phyloP scores from a whole-genome alignment of 2,797 vertebrate genomes.

The Bufotes viridis region DNA sequence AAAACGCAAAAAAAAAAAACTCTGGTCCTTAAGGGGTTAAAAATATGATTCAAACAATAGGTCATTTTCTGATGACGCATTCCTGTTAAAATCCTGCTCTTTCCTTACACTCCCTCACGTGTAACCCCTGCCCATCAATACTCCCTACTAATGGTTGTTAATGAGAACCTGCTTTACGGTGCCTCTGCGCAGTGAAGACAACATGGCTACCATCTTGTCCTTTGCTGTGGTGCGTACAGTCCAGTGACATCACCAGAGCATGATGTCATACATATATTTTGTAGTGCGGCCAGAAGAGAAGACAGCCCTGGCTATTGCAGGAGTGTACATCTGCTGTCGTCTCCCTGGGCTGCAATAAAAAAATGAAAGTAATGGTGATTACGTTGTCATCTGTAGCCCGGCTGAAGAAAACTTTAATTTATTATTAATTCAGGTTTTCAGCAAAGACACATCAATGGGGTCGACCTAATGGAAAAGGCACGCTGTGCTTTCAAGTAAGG shows the following conservation, averaged over 20 bases:
- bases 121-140: too few relatives aligned
- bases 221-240: not conserved
- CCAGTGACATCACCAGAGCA: not conserved
- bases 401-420: conserved; percentile 10
- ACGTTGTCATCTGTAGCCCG: not conserved
- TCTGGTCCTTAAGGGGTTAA: too few relatives aligned
- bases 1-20: too few relatives aligned
- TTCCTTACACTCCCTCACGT: too few relatives aligned
- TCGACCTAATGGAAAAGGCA: not conserved
- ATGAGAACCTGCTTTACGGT: too few relatives aligned
- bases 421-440: not conserved
- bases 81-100: too few relatives aligned
- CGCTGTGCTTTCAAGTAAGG: not conserved
- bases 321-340: too few relatives aligned
- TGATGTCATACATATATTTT: not conserved
- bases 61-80: too few relatives aligned
- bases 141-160: too few relatives aligned
- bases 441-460: not conserved
- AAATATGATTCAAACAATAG: too few relatives aligned
- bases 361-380: not conserved
- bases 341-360: not conserved
- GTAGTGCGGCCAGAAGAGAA: not conserved
- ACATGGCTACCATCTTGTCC: not conserved
- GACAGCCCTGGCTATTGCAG: not conserved
- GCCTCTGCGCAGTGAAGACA: not conserved